These are phyloP conservation scores for Baccha elongata DNA, from an alignment of 2,888 invertebrate genomes.

Conservation along the genomic window DNA sequence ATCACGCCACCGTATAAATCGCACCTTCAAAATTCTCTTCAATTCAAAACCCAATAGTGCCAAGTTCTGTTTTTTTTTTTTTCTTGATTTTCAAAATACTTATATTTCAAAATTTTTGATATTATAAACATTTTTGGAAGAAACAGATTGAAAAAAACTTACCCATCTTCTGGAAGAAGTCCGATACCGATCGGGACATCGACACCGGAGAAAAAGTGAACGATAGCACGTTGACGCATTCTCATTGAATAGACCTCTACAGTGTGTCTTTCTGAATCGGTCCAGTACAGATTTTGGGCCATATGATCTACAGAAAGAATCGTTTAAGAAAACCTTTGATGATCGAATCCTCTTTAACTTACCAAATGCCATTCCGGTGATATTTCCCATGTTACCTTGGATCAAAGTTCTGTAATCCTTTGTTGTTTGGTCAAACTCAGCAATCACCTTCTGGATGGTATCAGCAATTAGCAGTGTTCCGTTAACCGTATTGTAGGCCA, in stretches of 20 bases:
- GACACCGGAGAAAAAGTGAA: conserved; percentile 84
- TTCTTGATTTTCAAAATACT: too few species aligned
- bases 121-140: too few species aligned
- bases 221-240: conserved; percentile 84
- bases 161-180: conserved; percentile 83
- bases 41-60: too few species aligned
- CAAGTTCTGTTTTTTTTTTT: too few species aligned
- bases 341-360: too few species aligned
- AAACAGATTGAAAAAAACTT: too few species aligned
- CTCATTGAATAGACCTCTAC: conserved; percentile 87
- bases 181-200: conserved; percentile 88
- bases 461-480: conserved; percentile 84
- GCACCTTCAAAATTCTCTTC: too few species aligned
- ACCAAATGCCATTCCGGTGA: conserved; percentile 86
- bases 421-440: conserved; percentile 80
- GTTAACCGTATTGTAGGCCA: conserved; percentile 86
- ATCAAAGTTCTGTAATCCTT: conserved; percentile 79
- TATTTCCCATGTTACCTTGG: conserved; percentile 82
- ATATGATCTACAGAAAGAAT: conserved; percentile 84
- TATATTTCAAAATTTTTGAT: background rate
- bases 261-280: conserved; percentile 85
- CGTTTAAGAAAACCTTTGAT: too few species aligned
- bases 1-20: too few species aligned
- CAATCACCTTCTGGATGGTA: conserved; percentile 82
- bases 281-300: conserved; percentile 89